Evolutionary conservation across 1,140 invertebrate genomes (phyloP).

Genomic region (Zaprionus gabonicus): DNA sequence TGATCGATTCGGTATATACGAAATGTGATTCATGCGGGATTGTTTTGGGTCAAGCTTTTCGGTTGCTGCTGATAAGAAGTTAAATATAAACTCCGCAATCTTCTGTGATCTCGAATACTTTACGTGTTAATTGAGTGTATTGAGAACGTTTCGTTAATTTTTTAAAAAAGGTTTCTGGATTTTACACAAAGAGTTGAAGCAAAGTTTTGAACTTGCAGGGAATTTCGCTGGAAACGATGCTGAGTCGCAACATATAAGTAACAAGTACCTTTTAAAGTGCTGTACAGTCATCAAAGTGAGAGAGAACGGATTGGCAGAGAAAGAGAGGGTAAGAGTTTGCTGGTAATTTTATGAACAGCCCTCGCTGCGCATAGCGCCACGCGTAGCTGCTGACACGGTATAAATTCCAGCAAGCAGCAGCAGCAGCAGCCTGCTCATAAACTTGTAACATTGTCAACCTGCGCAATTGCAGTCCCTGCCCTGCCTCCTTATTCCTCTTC

Average conservation of each 20-base stretch:
- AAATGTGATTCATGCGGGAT: background rate
- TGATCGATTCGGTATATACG: background rate
- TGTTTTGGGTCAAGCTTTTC: background rate
- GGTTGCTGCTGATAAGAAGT: background rate
- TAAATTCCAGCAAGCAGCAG: conserved; percentile 32
- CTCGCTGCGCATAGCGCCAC: conserved; percentile 17
- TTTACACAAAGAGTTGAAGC: background rate
- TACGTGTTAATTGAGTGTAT: background rate
- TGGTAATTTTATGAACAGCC: conserved; percentile 11
- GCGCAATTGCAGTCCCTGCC: conserved; percentile 13
- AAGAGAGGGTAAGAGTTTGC: background rate
- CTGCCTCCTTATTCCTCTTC: background rate
- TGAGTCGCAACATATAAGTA: background rate
- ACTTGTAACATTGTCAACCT: conserved; percentile 75
- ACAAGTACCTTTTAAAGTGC: background rate
- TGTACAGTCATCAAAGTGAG: background rate
- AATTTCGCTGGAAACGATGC: background rate
- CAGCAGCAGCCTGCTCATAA: conserved; percentile 51
- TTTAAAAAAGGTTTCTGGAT: background rate
- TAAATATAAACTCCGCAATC: background rate
- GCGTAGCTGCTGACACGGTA: conserved; percentile 32
- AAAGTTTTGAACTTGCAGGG: background rate
- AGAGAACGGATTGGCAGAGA: background rate
- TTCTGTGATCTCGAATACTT: background rate
- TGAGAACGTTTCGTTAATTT: background rate